Base-by-base conservation (phyloP, 2,888 invertebrate genomes). In the Sialis lutaria region DNA sequence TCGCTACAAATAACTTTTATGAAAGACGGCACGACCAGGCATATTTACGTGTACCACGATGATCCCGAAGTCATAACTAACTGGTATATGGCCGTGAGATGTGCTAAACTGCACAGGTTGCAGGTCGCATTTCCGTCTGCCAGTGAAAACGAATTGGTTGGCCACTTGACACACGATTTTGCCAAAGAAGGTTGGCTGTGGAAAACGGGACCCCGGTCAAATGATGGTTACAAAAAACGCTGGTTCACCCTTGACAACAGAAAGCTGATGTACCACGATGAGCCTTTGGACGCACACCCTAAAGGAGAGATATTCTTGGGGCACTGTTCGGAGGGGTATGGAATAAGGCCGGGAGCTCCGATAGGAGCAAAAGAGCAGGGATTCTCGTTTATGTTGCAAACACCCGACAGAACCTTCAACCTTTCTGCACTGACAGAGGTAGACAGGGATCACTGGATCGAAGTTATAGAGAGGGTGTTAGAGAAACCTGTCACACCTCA, bases 191-290 rank as follows among this genome's bases (percentile, higher is more conserved):
- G 91, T 4, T 90, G 82, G 78, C 67, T 92, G 37, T 82, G 80
- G 76, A 92, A 92, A 69, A 90, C 89, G 1, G 91, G 91, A 0
- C 91, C 91, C 0, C 68, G 81, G 49, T 72, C 75, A 3, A 79
- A 78, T 5, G 90, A 91, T 59, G 82, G 83, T 0, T 90, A 86
- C 60, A 79, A 85, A 53, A 79, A 83, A 54, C 68, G 91, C 43
- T 92, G 91, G 91, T 90, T 90, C 62, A 88, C 88, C 0, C 64
- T 92, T 40, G 90, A 90, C 56, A 82, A 84, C 56, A 74, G 91
- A 52, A 90, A 89, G 62, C 69, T 92, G n/a, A 90, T 90, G 88
- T 92, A 92, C 59, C 87, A 89, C 57, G 85, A 88, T 58, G 86
- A 88, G 57, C 82, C 84, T 2, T 66, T 90, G 61, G 87, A 88